A percentile compares a stretch with the other conserved stretches of the same genome.
These are phyloP conservation scores for Chaunax sp. DNA, from an alignment of 2,797 vertebrate genomes.

Conservation along the genomic window DNA sequence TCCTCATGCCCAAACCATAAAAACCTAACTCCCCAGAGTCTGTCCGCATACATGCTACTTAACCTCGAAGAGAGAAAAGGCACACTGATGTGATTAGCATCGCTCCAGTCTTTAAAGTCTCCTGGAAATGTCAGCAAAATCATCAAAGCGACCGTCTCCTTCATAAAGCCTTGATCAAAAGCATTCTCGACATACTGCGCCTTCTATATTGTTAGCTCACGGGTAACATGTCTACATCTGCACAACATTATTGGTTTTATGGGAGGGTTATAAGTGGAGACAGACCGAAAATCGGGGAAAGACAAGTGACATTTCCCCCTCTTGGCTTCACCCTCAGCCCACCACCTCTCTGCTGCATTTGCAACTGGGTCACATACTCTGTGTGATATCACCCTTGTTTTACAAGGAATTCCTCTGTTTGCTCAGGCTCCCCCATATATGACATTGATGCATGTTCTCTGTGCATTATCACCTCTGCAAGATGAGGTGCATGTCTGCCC, in stretches of 20 bases:
- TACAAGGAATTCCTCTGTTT: slow-evolving; percentile 38
- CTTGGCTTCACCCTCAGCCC: slow-evolving; percentile 46
- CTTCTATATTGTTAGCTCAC: slow-evolving; percentile 66
- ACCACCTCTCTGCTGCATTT: slow-evolving; percentile 51
- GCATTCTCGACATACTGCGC: slow-evolving; percentile 76
- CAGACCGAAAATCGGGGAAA: slow-evolving; percentile 49
- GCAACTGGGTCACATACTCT: slow-evolving; percentile 33
- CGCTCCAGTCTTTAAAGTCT: slow-evolving; percentile 65
- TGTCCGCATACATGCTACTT: slow-evolving; percentile 41
- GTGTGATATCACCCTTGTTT: slow-evolving; percentile 37
- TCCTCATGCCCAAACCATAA: slow-evolving; percentile 41
- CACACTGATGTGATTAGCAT: slow-evolving; percentile 71
- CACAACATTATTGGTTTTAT: slow-evolving; percentile 75
- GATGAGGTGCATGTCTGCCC: background rate
- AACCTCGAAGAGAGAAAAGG: slow-evolving; percentile 29
- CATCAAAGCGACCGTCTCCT: slow-evolving; percentile 69
- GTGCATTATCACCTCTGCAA: background rate
- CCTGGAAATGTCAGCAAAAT: slow-evolving; percentile 81
- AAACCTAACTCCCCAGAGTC: slow-evolving; percentile 20
- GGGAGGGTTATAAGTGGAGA: slow-evolving; percentile 69
- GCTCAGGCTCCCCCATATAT: background rate
- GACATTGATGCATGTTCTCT: slow-evolving; percentile 6
- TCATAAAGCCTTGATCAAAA: slow-evolving; percentile 81
- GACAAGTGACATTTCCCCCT: slow-evolving; percentile 64
- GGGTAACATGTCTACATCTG: slow-evolving; percentile 75